Percentiles rank a stretch among this genome's conserved stretches.
Evolutionary conservation across 2,113 vertebrate genomes (phyloP).

Genomic region (Cercocebus atys): DNA sequence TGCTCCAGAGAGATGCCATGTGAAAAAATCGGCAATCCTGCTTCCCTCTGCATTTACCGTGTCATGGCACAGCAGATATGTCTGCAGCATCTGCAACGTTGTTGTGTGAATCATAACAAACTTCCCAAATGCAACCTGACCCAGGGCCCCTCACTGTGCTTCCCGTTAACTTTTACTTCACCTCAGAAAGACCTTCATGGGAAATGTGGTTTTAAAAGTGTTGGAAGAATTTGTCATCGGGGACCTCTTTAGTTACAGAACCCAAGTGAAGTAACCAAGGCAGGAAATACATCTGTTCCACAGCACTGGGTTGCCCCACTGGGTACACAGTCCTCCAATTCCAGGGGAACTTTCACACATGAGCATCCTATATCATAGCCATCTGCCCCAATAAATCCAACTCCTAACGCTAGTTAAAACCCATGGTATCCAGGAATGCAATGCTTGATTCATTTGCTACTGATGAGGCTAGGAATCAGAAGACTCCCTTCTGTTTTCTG

Average conservation of each 20-base stretch:
- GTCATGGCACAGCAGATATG: neutral
- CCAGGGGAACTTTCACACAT: neutral
- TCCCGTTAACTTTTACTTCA: conserved; percentile 60
- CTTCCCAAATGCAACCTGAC: conserved; percentile 43
- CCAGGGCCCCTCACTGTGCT: conserved; percentile 22
- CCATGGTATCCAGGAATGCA: neutral
- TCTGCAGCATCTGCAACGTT: neutral
- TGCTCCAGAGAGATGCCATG: neutral
- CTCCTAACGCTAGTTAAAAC: neutral
- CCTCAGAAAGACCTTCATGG: conserved; percentile 63
- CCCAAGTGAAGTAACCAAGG: conserved; percentile 47
- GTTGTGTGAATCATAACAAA: conserved; percentile 21
- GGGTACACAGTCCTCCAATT: neutral
- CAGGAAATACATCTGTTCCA: conserved; percentile 65
- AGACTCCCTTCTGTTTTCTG: conserved; percentile 35
- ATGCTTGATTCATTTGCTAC: neutral
- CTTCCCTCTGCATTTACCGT: neutral
- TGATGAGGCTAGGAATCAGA: neutral
- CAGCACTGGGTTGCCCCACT: neutral
- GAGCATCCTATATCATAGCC: neutral
- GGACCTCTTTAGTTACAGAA: conserved; percentile 71
- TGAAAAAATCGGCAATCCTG: neutral
- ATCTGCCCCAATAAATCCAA: conserved; percentile 39
- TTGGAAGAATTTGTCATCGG: conserved; percentile 66
- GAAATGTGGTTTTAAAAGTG: conserved; percentile 74